These are phyloP conservation scores for Equus quagga DNA, from an alignment of 2,113 vertebrate genomes.

Conservation along the genomic window DNA sequence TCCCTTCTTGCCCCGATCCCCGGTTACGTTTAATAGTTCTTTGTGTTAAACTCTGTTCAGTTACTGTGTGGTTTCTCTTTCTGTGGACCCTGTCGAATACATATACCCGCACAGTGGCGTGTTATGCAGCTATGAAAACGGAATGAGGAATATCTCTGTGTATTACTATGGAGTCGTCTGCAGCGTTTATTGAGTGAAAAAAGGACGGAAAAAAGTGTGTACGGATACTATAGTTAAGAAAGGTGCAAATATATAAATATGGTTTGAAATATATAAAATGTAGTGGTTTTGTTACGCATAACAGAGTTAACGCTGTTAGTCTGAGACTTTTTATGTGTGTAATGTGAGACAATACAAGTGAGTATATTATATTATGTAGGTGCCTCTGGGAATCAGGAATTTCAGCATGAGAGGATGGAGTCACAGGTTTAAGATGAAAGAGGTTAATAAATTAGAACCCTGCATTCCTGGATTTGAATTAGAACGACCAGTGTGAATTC, in stretches of 20 bases:
- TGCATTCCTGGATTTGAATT: not conserved
- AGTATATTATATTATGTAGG: not conserved
- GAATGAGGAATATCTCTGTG: not conserved
- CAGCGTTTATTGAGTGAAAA: not conserved
- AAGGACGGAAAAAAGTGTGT: no score
- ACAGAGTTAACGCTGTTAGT: not conserved
- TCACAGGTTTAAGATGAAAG: not conserved
- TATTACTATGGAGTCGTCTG: accelerated
- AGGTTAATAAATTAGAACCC: no score
- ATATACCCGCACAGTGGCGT: accelerated
- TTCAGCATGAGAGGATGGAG: not conserved
- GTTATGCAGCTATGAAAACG: not conserved
- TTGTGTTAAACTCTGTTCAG: not conserved
- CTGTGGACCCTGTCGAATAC: not conserved
- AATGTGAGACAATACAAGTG: not conserved
- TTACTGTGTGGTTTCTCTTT: not conserved
- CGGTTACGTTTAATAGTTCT: not conserved
- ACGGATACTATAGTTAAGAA: no score
- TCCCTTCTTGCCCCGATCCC: not conserved
- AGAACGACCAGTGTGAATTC: not conserved
- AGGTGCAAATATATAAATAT: not conserved
- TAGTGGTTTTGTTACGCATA: not conserved
- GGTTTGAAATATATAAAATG: not conserved
- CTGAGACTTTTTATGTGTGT: not conserved
- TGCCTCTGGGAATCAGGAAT: not conserved